Conservation (phyloP, 2,113 vertebrate species). For the crab-eating macaque (Macaca fascicularis) region DNA sequence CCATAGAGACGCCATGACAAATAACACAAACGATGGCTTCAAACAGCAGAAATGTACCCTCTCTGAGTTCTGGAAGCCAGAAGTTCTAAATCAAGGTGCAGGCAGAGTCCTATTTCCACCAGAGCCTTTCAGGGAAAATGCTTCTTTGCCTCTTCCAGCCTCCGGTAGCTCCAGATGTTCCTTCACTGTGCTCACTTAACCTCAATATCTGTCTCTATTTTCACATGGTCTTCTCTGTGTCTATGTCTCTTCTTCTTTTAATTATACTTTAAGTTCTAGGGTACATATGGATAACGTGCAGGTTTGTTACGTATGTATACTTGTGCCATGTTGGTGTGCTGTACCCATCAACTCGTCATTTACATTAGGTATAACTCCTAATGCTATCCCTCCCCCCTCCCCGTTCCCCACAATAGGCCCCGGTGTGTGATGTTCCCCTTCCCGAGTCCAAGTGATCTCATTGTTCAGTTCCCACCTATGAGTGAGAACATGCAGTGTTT, state of each 20-base stretch:
- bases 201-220: not conserved
- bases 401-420: no score
- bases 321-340: no score
- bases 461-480: no score
- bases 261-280: no score
- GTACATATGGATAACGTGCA: no score
- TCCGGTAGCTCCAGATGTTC: not conserved
- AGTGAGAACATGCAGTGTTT: no score
- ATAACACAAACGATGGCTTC: not conserved
- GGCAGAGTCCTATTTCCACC: fast-evolving
- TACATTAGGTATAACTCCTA: no score
- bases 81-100: not conserved
- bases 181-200: not conserved
- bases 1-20: not conserved
- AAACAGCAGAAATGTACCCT: not conserved
- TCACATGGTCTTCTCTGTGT: not conserved
- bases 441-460: fast-evolving
- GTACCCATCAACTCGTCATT: no score
- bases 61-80: not conserved
- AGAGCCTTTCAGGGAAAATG: not conserved
- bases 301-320: no score
- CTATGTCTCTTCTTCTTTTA: not conserved
- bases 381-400: no score
- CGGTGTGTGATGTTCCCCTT: no score
- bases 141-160: not conserved